Base-by-base conservation (phyloP, 2,888 invertebrate species). In the Uropetala carovei region DNA sequence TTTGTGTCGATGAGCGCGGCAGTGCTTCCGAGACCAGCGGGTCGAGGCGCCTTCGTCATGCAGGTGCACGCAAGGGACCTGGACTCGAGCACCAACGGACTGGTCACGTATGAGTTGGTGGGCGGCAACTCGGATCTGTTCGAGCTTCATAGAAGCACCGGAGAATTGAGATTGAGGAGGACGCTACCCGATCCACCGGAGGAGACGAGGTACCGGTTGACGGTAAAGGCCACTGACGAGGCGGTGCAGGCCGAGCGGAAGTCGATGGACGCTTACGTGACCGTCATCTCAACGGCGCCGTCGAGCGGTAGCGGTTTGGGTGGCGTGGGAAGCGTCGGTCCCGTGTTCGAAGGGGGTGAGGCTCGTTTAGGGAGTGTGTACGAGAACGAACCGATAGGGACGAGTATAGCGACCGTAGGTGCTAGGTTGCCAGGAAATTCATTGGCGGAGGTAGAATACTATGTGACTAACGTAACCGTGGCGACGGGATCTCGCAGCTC, bases 1-100 rank as follows among this genome's bases (percentile, higher is more conserved):
- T 99, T 99, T 94, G 97, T 98, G 3, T 98, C 98, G 86, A 98
- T 98, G 98, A 98, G 98, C 94, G 98, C 98, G 0, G 98, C 98
- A 0, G 96, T 98, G n/a, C 95, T 98, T 84, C 97, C 97, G 91
- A 95, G 96, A 22, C 95, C 95, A 58, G 94, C 95, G 7, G 94
- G 94, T 22, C 94, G 95, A 95, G 95, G 95, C 95, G 94, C 96
- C 94, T 96, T 97, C 92, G 97, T 98, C 91, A 97, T 98, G 96
- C 97, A 97, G 93, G 97, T 99, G 16, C 95, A 96, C 93, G 99
- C 99, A 7, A 96, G 97, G 92, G 99, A 99, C 95, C 96, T 97
- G 89, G 99, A 99, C 95, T 98, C 98, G 1, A 98, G 98, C 93
- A 98, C 98, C 30, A 99, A 99, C 95, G 99, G 99, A 27, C 95